Conservation (phyloP, 2,113 vertebrate species). For the Oncorhynchus kisutch region DNA sequence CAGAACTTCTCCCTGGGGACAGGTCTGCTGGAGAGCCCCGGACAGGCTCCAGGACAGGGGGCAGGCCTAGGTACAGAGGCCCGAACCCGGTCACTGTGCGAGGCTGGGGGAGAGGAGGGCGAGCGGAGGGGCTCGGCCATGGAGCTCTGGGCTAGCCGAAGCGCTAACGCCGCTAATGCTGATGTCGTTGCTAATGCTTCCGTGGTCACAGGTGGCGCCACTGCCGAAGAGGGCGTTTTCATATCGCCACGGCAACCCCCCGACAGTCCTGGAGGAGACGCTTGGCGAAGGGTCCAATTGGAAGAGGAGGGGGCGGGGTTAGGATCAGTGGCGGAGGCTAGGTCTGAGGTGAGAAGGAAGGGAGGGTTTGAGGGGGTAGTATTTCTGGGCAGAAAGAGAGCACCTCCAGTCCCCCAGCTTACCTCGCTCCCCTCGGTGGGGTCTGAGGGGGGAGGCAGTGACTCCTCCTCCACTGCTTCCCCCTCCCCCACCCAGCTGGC, state of each 20-base stretch:
- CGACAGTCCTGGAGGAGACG: constrained; percentile 78
- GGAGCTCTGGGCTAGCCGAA: constrained; percentile 67
- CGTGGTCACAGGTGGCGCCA: not conserved
- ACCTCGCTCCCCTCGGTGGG: constrained; percentile 68
- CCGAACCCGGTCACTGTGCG: constrained; percentile 71
- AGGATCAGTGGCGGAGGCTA: constrained; percentile 61
- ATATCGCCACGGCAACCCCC: constrained; percentile 66
- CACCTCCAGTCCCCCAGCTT: constrained; percentile 78
- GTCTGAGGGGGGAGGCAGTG: constrained; percentile 83
- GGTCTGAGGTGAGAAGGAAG: constrained; percentile 67
- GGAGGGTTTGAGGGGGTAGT: constrained; percentile 87
- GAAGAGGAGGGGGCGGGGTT: constrained; percentile 72
- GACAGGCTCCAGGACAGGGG: constrained; percentile 53
- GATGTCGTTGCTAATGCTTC: not conserved
- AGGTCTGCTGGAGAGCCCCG: constrained; percentile 72
- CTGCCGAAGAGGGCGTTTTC: constrained; percentile 56
- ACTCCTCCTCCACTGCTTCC: constrained; percentile 83
- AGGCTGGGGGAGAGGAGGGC: constrained; percentile 64
- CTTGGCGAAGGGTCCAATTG: constrained; percentile 71
- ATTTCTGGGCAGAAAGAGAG: constrained; percentile 84
- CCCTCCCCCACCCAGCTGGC: constrained; percentile 87
- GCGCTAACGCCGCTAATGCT: constrained; percentile 2
- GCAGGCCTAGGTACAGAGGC: constrained; percentile 42
- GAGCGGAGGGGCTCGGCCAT: constrained; percentile 74
- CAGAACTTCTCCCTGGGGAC: constrained; percentile 83